A percentile compares a stretch with the other conserved stretches of the same genome.
Evolutionary conservation across 2,113 vertebrate genomes (phyloP).

Genomic region (Sylvicapra grimmia): DNA sequence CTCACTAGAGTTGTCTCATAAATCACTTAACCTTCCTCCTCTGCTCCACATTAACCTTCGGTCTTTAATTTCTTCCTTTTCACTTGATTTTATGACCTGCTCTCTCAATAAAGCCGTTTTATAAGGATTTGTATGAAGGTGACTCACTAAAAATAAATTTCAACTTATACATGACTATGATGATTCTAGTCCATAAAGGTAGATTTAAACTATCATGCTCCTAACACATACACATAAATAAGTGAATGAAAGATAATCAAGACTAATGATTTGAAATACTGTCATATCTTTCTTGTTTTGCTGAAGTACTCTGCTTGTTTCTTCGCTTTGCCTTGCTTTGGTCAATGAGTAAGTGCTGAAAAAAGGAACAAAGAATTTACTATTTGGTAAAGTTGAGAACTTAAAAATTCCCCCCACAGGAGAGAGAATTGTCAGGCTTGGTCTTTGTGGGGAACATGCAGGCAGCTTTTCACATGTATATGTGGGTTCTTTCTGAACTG

Average conservation of each 20-base stretch:
- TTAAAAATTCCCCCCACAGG: not conserved
- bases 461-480: not conserved
- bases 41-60: conserved; percentile 28
- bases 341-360: not conserved
- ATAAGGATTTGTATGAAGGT: conserved; percentile 19
- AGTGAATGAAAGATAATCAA: not conserved
- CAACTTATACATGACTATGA: conserved; percentile 2
- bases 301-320: not conserved
- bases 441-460: not conserved
- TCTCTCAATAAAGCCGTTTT: conserved; percentile 44
- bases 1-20: not conserved
- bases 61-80: conserved; percentile 46
- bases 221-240: not conserved
- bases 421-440: not conserved
- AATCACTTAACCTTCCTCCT: conserved; percentile 45
- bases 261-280: not conserved
- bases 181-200: not conserved
- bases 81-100: conserved; percentile 51
- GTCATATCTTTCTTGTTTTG: not conserved
- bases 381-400: not conserved
- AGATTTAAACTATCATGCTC: not conserved
- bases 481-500: not conserved
- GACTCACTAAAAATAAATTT: conserved; percentile 48
- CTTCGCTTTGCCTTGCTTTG: not conserved
- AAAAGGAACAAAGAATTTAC: not conserved